phyloP scores from a whole-genome alignment of 2,888 invertebrate genomes.

The Petrolisthes cinctipes region DNA sequence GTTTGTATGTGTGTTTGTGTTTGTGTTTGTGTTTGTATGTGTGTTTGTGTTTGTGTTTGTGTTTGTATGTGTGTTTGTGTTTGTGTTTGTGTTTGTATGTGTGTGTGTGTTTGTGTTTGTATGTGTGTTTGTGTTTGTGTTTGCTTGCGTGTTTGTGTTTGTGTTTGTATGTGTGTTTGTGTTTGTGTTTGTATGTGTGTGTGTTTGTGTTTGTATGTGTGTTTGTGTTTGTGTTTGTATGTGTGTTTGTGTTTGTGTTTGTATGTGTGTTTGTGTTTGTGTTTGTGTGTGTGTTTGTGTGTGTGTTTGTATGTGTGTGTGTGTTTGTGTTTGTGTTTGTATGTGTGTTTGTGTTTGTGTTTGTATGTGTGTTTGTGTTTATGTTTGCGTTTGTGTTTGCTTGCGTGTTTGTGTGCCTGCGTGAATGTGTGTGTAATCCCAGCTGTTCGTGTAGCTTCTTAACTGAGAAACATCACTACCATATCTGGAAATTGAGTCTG shows the following conservation, averaged over 20 bases:
- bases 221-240: too few relatives aligned
- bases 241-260: too few relatives aligned
- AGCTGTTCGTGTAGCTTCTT: not conserved
- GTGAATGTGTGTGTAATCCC: not conserved
- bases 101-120: constrained; percentile 20
- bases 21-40: not conserved
- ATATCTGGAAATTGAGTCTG: not conserved
- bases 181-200: too few relatives aligned
- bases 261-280: too few relatives aligned
- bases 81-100: constrained; percentile 26
- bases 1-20: constrained; percentile 1
- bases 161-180: too few relatives aligned
- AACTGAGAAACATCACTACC: not conserved
- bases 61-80: constrained; percentile 18
- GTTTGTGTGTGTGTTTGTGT: too few relatives aligned
- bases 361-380: constrained; percentile 17
- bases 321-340: not conserved
- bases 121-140: not conserved
- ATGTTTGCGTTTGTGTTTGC: not conserved
- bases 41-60: constrained; percentile 24
- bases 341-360: not conserved
- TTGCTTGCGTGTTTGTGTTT: too few relatives aligned
- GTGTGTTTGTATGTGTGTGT: too few relatives aligned
- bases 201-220: too few relatives aligned
- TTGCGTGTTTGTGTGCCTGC: not conserved